Conservation (phyloP, 2,113 vertebrate genomes). For the Sceloporus tristichus region DNA sequence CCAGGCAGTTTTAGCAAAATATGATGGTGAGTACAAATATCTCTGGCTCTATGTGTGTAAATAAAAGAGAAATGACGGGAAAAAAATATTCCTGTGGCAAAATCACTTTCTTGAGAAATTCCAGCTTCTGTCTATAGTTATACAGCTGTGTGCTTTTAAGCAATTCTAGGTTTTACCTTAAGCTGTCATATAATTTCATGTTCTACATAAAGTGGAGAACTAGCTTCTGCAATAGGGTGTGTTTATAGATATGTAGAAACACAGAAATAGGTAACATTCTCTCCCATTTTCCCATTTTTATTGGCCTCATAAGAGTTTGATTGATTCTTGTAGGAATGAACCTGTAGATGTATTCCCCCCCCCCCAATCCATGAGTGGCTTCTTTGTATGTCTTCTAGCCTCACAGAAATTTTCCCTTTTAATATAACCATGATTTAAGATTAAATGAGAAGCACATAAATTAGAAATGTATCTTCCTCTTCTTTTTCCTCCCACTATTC, state of each 20-base stretch:
- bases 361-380: neutral
- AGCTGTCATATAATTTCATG: neutral
- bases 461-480: neutral
- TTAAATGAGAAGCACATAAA: neutral
- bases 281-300: neutral
- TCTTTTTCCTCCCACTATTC: neutral
- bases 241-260: too few species aligned
- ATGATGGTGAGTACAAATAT: slow-evolving; percentile 89
- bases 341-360: neutral
- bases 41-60: neutral
- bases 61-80: neutral
- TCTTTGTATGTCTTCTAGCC: neutral
- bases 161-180: neutral
- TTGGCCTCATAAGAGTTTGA: neutral
- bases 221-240: too few species aligned
- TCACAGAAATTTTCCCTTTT: neutral
- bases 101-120: neutral
- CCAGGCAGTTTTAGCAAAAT: slow-evolving; percentile 97
- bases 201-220: neutral
- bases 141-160: neutral
- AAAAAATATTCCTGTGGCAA: neutral
- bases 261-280: neutral
- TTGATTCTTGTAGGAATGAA: neutral
- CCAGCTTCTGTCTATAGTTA: slow-evolving; percentile 9
- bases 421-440: slow-evolving; percentile 14